A percentile compares a stretch with the other conserved stretches of the same genome.
phyloP scores from a whole-genome alignment of 2,797 vertebrate genomes.

The Notamacropus eugenii region DNA sequence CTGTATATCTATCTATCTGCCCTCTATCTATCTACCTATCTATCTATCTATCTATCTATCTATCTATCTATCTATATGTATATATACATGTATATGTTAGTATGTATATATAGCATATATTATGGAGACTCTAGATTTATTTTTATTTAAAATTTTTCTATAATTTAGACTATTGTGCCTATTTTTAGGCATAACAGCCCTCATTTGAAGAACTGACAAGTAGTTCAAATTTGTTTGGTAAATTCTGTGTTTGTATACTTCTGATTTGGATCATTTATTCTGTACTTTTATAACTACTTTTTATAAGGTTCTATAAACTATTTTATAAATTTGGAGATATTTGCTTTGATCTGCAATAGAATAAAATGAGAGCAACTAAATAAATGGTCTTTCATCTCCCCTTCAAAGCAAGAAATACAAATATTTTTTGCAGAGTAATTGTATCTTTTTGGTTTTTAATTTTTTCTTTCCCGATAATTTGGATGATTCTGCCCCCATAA shows the following conservation, averaged over 20 bases:
- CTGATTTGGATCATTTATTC: constrained; percentile 51
- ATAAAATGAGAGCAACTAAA: constrained; percentile 63
- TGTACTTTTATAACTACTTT: constrained; percentile 29
- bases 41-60: background rate
- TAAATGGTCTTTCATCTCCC: constrained; percentile 71
- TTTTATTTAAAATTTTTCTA: constrained; percentile 39
- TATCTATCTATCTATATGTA: background rate
- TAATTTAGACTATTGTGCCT: constrained; percentile 53
- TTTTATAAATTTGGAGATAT: constrained; percentile 69
- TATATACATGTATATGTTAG: background rate
- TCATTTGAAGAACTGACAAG: constrained; percentile 25
- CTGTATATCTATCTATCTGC: too few species aligned
- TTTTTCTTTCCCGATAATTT: constrained; percentile 56
- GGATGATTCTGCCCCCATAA: constrained; percentile 50
- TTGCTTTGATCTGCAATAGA: constrained; percentile 64
- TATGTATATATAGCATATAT: constrained; percentile 14
- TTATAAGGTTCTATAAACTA: constrained; percentile 40
- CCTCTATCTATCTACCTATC: too few species aligned
- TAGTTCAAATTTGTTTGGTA: constrained; percentile 48
- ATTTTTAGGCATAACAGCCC: constrained; percentile 59
- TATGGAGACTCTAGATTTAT: constrained; percentile 57
- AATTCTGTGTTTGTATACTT: constrained; percentile 25
- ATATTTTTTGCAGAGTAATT: constrained; percentile 62
- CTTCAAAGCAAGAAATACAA: constrained; percentile 74
- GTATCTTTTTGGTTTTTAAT: constrained; percentile 44